Evolutionary conservation across 1,140 invertebrate genomes (phyloP).

Genomic region (Meloidogyne chitwoodi): DNA sequence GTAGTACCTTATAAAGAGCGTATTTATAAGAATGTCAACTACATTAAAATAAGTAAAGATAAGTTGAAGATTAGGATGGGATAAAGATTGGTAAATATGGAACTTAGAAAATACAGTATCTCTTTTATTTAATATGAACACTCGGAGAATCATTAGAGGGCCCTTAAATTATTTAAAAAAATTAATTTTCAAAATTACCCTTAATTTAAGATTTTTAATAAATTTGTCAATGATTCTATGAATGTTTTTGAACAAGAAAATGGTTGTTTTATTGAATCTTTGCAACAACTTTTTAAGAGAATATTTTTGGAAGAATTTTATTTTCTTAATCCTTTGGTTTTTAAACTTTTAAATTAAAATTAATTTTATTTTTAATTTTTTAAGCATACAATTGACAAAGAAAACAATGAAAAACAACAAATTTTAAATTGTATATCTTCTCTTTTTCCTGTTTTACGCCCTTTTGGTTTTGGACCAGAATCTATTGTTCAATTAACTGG

Average conservation of each 20-base stretch:
- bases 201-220: neutral
- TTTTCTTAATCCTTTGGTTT: slow-evolving; percentile 19
- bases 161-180: too few relatives aligned
- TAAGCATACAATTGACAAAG: neutral
- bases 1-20: too few relatives aligned
- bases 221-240: neutral
- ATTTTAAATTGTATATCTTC: neutral
- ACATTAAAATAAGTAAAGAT: too few relatives aligned
- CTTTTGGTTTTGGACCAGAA: slow-evolving; percentile 7
- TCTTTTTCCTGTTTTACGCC: neutral
- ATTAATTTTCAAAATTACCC: too few relatives aligned
- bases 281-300: slow-evolving; percentile 15
- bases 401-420: neutral
- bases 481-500: neutral
- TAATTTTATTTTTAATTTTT: neutral
- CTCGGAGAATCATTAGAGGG: too few relatives aligned
- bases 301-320: slow-evolving; percentile 17
- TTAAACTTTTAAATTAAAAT: neutral
- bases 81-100: too few relatives aligned
- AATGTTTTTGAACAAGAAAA: neutral
- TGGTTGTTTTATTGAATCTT: neutral
- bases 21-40: too few relatives aligned
- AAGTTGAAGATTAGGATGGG: too few relatives aligned
- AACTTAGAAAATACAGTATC: too few relatives aligned
- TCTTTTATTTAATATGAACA: too few relatives aligned